Base-by-base conservation (phyloP, 2,888 invertebrate species). In the Colletes collaris region DNA sequence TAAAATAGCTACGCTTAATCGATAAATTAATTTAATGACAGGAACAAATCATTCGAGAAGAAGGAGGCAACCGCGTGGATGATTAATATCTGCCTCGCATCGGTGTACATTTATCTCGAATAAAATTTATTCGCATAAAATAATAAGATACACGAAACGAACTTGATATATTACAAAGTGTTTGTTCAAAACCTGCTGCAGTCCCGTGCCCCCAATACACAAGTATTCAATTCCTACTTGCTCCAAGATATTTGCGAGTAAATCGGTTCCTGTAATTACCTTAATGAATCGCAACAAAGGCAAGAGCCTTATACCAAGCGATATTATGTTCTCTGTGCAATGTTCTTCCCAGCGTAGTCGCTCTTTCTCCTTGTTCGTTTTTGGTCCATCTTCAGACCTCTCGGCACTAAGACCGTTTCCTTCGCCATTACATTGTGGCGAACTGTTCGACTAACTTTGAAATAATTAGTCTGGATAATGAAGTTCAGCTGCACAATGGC, bases 381-480 rank as follows among this genome's bases (percentile, higher is more conserved):
- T 76, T 66, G 64, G 71, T 79, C 74, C 83, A 84, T 84, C 86
- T 79, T 58, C 68, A 69, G 76, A 79, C 81, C 82, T 78, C 80
- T 67, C 69, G 74, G 64, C 73, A 56, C 82, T 80, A 79, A 89
- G 89, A 88, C 85, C 88, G 87, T 90, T 90, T 91, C 89, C 89
- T 87, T 88, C 84, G 86, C 87, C 88, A 90, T 91, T 89, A 90
- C 90, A 90, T 89, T 89, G 90, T 90, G 90, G 90, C 90, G 88
- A 91, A 89, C 91, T 89, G 89, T 91, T 90, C 88, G 89, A 89
- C 89, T 89, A 91, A 92, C 90, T 91, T 91, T 87, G 89, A 92
- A 91, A 92, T 91, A 92, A 92, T 92, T 92, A 91, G 92, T 91
- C 87, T 82, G 87, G 89, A 91, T 91, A 92, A 91, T 90, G 90